These are phyloP conservation scores for Gari tellinella DNA, from an alignment of 2,888 invertebrate species.

Conservation along the genomic window DNA sequence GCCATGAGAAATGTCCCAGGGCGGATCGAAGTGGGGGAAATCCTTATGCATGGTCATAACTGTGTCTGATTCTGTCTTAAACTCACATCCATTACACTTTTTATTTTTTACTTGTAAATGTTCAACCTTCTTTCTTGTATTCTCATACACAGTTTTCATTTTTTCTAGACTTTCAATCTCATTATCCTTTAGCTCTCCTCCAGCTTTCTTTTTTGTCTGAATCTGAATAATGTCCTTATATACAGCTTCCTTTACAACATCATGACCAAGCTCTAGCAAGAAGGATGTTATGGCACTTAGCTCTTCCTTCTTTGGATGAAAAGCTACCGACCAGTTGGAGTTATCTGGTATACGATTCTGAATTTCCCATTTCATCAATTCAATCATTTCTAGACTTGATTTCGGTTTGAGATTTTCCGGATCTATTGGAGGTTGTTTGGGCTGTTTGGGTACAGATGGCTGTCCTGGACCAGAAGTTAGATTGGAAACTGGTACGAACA, in stretches of 20 bases:
- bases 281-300: conserved; percentile 89
- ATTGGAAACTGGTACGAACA: conserved; percentile 50
- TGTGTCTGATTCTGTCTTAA: conserved; percentile 73
- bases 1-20: conserved; percentile 56
- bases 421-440: conserved; percentile 6
- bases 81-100: conserved; percentile 72
- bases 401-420: conserved; percentile 59
- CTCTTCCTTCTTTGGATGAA: conserved; percentile 67
- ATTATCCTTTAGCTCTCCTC: conserved; percentile 86
- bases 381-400: conserved; percentile 74
- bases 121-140: conserved; percentile 72
- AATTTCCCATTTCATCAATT: conserved; percentile 74
- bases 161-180: conserved; percentile 88
- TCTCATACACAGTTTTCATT: conserved; percentile 86
- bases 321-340: conserved; percentile 66
- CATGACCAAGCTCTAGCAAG: conserved; percentile 95
- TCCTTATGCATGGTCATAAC: conserved; percentile 90
- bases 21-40: conserved; percentile 74
- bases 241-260: conserved; percentile 95
- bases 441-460: not conserved
- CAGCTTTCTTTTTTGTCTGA: conserved; percentile 90
- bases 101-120: conserved; percentile 68
- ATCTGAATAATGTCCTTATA: conserved; percentile 96
- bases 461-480: not conserved
- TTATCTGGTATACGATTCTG: conserved; percentile 71